Conservation (phyloP, 2,113 vertebrate species). For the Sphaerodactylus townsendi region DNA sequence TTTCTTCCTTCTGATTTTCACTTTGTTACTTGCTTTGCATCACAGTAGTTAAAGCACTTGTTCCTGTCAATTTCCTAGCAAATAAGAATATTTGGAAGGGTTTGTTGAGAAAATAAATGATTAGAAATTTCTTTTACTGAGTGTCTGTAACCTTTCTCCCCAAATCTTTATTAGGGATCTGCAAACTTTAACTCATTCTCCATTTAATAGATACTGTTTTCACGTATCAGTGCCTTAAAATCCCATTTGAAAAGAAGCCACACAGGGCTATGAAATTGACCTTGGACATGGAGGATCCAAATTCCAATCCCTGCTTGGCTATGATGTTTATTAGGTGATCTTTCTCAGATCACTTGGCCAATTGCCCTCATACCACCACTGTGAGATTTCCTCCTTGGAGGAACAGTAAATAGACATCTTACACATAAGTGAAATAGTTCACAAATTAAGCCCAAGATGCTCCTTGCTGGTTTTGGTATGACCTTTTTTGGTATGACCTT, state of each 20-base stretch:
- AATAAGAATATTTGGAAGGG: neutral
- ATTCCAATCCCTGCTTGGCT: neutral
- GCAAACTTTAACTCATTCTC: neutral
- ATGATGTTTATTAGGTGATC: neutral
- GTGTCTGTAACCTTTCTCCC: neutral
- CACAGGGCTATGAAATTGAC: neutral
- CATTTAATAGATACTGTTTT: neutral
- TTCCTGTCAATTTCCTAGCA: neutral
- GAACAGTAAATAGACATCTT: no score
- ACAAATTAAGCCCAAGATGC: no score
- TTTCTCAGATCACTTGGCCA: no score
- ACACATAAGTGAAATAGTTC: neutral
- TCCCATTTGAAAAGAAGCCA: neutral
- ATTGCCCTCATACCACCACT: neutral
- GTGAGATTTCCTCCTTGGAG: neutral
- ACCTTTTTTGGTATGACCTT: neutral
- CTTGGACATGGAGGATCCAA: neutral
- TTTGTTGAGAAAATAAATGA: neutral
- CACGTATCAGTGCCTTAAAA: neutral
- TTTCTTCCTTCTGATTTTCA: neutral
- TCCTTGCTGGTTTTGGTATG: neutral
- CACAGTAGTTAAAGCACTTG: neutral
- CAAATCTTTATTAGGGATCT: neutral
- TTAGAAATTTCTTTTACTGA: neutral
- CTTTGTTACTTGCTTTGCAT: neutral